phyloP scores from a whole-genome alignment of 2,113 vertebrate species.

The Australoheros scitulus region DNA sequence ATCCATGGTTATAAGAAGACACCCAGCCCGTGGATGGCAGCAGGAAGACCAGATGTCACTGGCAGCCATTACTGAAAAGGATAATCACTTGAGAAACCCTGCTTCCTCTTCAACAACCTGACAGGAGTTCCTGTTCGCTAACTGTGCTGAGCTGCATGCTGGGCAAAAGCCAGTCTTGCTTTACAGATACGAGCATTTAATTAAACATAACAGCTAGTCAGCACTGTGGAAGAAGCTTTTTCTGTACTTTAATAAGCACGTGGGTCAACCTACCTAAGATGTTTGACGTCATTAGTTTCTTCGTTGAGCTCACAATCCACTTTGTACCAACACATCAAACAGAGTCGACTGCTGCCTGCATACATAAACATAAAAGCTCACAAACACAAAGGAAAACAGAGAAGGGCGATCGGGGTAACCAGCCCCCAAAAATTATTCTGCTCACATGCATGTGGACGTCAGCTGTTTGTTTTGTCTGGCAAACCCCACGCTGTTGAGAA shows the following conservation, averaged over 20 bases:
- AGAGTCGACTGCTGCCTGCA: not conserved
- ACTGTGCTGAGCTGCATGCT: constrained; percentile 10
- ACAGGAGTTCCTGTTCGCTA: constrained; percentile 2
- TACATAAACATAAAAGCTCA: not conserved
- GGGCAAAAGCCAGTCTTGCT: constrained; percentile 3
- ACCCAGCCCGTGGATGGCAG: constrained; percentile 14
- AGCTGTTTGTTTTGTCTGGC: constrained; percentile 18
- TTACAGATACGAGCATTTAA: constrained; percentile 21
- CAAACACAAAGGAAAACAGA: not conserved
- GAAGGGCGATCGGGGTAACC: constrained; percentile 18
- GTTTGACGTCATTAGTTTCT: not conserved
- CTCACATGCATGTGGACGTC: not conserved
- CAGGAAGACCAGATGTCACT: constrained; percentile 51
- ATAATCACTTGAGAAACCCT: constrained; percentile 19
- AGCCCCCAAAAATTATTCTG: constrained; percentile 10
- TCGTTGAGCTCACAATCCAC: not conserved
- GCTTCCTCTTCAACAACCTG: not conserved
- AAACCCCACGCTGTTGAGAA: constrained; percentile 21
- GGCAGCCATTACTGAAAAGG: constrained; percentile 42
- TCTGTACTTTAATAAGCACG: not conserved
- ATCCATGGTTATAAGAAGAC: constrained; percentile 1
- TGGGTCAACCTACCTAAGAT: not conserved
- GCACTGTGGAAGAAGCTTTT: not conserved
- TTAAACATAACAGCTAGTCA: constrained; percentile 28
- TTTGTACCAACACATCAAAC: not conserved